These are phyloP conservation scores for Heteropelma amictum DNA, from an alignment of 2,888 invertebrate species.

Conservation along the genomic window DNA sequence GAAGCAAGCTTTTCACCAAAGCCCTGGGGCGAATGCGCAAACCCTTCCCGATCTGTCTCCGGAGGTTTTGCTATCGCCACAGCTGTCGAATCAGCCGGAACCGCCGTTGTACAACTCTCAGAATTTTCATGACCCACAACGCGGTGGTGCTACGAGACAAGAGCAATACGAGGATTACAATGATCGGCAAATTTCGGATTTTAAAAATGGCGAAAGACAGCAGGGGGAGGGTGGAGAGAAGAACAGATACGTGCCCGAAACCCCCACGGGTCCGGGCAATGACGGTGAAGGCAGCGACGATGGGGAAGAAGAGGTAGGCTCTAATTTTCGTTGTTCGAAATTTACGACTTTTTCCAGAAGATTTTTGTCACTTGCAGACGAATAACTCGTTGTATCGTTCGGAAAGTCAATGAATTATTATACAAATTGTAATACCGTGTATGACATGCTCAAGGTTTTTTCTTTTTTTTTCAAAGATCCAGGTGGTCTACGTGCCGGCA, in stretches of 20 bases:
- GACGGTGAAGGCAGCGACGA: constrained; percentile 41
- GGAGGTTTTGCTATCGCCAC: constrained; percentile 69
- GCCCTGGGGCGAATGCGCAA: constrained; percentile 63
- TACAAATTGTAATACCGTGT: background rate
- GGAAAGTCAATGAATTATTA: background rate
- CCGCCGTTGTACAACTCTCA: constrained; percentile 71
- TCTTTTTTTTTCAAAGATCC: constrained; percentile 79
- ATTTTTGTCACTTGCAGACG: too few species aligned
- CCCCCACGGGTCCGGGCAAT: constrained; percentile 26
- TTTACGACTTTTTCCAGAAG: too few species aligned
- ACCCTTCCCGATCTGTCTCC: constrained; percentile 62
- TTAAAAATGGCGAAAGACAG: constrained; percentile 30
- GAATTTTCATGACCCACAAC: constrained; percentile 63
- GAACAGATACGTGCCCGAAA: constrained; percentile 44
- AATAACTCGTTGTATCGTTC: background rate
- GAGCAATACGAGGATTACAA: constrained; percentile 52
- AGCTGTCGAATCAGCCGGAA: constrained; percentile 67
- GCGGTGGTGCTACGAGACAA: constrained; percentile 43
- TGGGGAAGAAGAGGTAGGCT: constrained; percentile 53
- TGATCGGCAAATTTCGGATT: constrained; percentile 49
- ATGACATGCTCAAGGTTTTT: background rate
- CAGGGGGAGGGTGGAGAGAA: constrained; percentile 38
- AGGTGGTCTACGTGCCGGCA: constrained; percentile 89
- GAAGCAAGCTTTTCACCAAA: constrained; percentile 65
- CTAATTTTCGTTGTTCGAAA: too few species aligned